A percentile compares a stretch with the other conserved stretches of the same genome.
Conservation (phyloP, 2,888 invertebrate species). For the Macaria notata region DNA sequence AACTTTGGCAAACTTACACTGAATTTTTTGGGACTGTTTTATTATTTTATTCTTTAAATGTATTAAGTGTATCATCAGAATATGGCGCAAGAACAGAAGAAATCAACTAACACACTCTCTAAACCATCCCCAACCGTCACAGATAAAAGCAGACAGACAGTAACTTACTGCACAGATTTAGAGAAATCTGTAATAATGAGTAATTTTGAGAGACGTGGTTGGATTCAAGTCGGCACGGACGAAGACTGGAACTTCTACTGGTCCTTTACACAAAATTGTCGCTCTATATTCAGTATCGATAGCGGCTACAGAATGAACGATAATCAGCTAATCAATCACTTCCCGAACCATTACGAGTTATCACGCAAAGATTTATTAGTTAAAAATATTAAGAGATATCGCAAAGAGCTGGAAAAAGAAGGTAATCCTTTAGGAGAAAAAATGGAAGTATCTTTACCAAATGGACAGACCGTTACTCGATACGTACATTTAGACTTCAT, state of each 20-base stretch:
- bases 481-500: conserved; percentile 95
- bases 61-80: conserved; percentile 24
- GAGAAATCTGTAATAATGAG: conserved; percentile 96
- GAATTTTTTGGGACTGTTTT: conserved; percentile 14
- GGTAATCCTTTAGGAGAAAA: conserved; percentile 93
- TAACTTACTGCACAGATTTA: conserved; percentile 88
- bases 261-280: conserved; percentile 95
- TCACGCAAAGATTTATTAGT: conserved; percentile 97
- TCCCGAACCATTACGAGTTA: conserved; percentile 97
- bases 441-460: conserved; percentile 67
- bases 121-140: conserved; percentile 38
- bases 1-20: background rate
- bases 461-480: conserved; percentile 86
- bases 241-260: conserved; percentile 99
- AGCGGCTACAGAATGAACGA: conserved; percentile 95
- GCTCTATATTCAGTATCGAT: conserved; percentile 95
- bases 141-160: conserved; percentile 46
- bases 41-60: conserved; percentile 25
- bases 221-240: conserved; percentile 92
- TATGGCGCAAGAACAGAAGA: conserved; percentile 45
- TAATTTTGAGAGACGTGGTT: conserved; percentile 96
- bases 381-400: conserved; percentile 96
- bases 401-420: conserved; percentile 95
- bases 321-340: conserved; percentile 97
- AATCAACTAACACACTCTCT: conserved; percentile 39